Evolutionary conservation across 2,888 invertebrate genomes (phyloP).

Genomic region (Xanthia icteritia): DNA sequence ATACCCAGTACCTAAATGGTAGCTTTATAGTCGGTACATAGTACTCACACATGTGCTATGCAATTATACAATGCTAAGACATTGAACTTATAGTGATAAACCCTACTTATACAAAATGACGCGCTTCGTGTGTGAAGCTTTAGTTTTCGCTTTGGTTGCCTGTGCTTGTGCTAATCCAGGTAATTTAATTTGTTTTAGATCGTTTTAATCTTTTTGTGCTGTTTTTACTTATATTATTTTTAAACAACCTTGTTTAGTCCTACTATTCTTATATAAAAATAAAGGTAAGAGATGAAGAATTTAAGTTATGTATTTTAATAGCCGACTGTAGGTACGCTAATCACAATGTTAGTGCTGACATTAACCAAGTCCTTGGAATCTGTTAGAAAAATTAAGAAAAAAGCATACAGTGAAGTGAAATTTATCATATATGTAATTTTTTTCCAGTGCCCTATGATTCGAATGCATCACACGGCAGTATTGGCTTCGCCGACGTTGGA

Average conservation of each 20-base stretch:
- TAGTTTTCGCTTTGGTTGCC: background rate
- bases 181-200: background rate
- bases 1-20: no score
- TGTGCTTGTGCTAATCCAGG: constrained; percentile 6
- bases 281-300: no score
- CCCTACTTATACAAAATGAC: background rate
- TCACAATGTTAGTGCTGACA: no score
- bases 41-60: no score
- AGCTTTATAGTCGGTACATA: no score
- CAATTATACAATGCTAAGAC: no score
- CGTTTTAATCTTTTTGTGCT: background rate
- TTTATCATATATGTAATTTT: background rate
- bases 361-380: no score
- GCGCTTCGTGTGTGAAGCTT: constrained; percentile 6
- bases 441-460: background rate
- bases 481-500: background rate
- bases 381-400: no score
- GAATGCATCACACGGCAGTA: background rate
- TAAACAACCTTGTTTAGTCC: background rate
- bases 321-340: no score
- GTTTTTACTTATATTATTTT: background rate
- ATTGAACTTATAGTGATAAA: no score
- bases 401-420: background rate
- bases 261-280: background rate
- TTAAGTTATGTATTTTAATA: no score